Conservation (phyloP, 2,797 vertebrate genomes). For the Diceros bicornis region DNA sequence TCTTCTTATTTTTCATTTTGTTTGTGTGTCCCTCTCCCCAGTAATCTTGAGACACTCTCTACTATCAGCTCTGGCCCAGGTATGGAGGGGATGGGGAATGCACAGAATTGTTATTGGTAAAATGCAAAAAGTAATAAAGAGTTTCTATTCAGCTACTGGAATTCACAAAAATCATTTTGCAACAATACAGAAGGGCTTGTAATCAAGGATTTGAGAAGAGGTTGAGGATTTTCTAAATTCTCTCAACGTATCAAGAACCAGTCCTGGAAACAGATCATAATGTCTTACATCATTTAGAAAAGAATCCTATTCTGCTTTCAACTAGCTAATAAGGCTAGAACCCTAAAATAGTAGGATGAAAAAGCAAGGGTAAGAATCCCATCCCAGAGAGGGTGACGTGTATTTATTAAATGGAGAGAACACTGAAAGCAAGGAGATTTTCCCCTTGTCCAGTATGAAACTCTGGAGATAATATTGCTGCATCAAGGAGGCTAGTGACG, state of each 20-base stretch:
- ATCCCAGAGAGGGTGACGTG: fast-evolving
- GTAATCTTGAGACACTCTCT: background rate
- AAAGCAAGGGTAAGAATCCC: background rate
- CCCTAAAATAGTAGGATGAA: background rate
- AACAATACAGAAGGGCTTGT: background rate
- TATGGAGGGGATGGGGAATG: background rate
- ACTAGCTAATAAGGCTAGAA: background rate
- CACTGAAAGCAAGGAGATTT: background rate
- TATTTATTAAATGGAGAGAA: background rate
- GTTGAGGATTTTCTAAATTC: background rate
- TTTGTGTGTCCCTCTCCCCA: background rate
- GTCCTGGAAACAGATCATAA: background rate
- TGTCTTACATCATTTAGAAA: background rate
- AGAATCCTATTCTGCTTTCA: background rate
- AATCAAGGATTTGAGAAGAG: background rate
- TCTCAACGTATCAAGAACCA: background rate
- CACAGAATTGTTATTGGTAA: background rate
- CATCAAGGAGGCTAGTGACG: fast-evolving
- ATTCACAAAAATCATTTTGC: background rate
- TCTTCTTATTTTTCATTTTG: background rate
- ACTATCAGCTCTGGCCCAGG: background rate
- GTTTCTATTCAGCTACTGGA: background rate
- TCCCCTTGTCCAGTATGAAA: background rate
- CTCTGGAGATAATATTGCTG: background rate
- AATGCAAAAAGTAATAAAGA: background rate